Percentiles rank a stretch among this genome's conserved stretches.
These are phyloP conservation scores for Plagiodera versicolora DNA, from an alignment of 2,888 invertebrate species.

Conservation along the genomic window DNA sequence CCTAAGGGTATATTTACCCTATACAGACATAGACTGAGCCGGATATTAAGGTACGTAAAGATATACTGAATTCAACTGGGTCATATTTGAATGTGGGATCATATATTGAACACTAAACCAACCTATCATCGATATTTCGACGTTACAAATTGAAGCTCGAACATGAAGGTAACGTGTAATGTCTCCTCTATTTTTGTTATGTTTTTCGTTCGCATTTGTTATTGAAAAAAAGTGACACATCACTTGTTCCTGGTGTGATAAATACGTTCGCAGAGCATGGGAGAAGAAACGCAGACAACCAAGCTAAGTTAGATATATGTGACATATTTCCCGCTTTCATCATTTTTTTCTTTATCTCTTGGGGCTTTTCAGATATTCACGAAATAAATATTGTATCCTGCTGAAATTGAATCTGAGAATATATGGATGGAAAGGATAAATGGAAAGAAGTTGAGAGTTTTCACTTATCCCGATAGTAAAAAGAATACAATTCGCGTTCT, in stretches of 20 bases:
- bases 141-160: no score
- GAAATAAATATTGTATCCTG: slow-evolving; percentile 18
- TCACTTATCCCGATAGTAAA: not conserved
- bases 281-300: not conserved
- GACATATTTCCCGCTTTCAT: slow-evolving; percentile 18
- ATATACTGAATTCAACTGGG: not conserved
- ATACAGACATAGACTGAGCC: slow-evolving; percentile 18
- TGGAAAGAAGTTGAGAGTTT: not conserved
- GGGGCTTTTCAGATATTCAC: slow-evolving; percentile 19
- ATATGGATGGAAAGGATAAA: slow-evolving; percentile 16
- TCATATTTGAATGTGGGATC: not conserved
- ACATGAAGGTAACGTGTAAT: no score
- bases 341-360: slow-evolving; percentile 21
- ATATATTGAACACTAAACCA: no score
- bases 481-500: not conserved
- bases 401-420: slow-evolving; percentile 19
- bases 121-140: no score
- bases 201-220: not conserved
- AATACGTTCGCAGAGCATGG: not conserved
- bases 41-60: slow-evolving; percentile 19
- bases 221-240: not conserved
- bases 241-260: not conserved
- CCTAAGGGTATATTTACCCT: slow-evolving; percentile 19
- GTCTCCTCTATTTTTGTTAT: not conserved
- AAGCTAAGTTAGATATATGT: slow-evolving; percentile 23